These are phyloP conservation scores for Hesperophylax magnus DNA, from an alignment of 1,140 invertebrate species.

Conservation along the genomic window DNA sequence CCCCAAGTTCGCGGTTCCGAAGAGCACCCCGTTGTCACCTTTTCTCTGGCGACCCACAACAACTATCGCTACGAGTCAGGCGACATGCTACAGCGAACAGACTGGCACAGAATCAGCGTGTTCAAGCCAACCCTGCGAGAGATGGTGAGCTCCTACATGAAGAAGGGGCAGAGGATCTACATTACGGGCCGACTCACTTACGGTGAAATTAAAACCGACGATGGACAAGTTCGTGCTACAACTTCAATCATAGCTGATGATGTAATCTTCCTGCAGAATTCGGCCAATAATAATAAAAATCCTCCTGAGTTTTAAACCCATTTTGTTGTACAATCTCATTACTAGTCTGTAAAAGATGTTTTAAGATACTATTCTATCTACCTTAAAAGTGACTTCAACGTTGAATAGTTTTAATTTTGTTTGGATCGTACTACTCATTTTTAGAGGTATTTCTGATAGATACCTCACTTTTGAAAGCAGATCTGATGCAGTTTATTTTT, in stretches of 20 bases:
- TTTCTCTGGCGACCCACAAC: conserved; percentile 91
- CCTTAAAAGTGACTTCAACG: too few species aligned
- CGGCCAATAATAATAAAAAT: background rate
- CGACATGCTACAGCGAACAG: conserved; percentile 86
- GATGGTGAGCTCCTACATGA: conserved; percentile 82
- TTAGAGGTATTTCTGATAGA: too few species aligned
- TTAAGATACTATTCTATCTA: too few species aligned
- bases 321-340: too few species aligned
- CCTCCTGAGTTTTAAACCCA: too few species aligned
- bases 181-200: conserved; percentile 88
- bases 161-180: conserved; percentile 89
- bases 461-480: too few species aligned
- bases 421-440: too few species aligned
- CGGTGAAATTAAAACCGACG: conserved; percentile 86
- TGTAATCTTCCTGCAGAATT: conserved; percentile 82
- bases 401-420: too few species aligned
- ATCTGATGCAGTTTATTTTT: too few species aligned
- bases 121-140: conserved; percentile 89
- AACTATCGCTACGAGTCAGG: conserved; percentile 86
- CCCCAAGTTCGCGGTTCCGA: conserved; percentile 87
- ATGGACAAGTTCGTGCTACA: conserved; percentile 78
- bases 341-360: too few species aligned
- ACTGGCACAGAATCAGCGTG: conserved; percentile 92
- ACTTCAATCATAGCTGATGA: conserved; percentile 91
- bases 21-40: conserved; percentile 89